Base-by-base conservation (phyloP, 2,888 invertebrate genomes). In the Sinodicranocentrus sp. region DNA sequence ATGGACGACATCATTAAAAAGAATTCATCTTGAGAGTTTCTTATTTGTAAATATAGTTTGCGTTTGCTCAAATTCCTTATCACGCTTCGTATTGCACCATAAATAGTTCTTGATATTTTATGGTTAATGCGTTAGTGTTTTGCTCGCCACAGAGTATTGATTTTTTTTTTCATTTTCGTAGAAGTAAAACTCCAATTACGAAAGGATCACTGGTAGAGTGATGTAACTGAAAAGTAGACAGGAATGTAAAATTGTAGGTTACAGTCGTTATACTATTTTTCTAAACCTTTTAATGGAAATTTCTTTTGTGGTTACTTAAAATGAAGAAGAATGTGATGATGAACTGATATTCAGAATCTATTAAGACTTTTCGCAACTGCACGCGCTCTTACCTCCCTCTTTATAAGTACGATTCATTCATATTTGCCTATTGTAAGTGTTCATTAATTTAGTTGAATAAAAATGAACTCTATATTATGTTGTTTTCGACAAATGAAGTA, bases 1-100 rank as follows among this genome's bases (percentile, higher is more conserved):
- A 26, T 87, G 54, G 39, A 77, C 21, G 71, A 77, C 26, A 79
- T 82, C 23, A 79, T 75, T 23, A 82, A 82, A 52, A 73, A 75
- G 17, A 52, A 65, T 19, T 54, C 82, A 3, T 73, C 72, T 21
- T 65, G 21, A 65, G 48, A 48, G 2, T 48, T 33, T 33, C n/a
- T 48, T 48, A 48, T n/a, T 48, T 48, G 48, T 48, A 48, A 10
- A 48, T 48, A 48, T 10, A 48, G 15, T n/a, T 10, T 15, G 48
- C 3, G 13, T 48, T 10, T 48, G 10, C 33, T 52, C 57, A 19
- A 21, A 13, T 57, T 19, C 8, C 15, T 23, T 57, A 57, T 10
- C 57, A 57, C 21, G n/a, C 6, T 48, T 10, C n/a, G 13, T 48
- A 48, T 48, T 15, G 15, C n/a, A n/a, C 48, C 15, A 48, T 48